These are phyloP conservation scores for Gavialis gangeticus DNA, from an alignment of 2,113 vertebrate genomes.

Conservation along the genomic window DNA sequence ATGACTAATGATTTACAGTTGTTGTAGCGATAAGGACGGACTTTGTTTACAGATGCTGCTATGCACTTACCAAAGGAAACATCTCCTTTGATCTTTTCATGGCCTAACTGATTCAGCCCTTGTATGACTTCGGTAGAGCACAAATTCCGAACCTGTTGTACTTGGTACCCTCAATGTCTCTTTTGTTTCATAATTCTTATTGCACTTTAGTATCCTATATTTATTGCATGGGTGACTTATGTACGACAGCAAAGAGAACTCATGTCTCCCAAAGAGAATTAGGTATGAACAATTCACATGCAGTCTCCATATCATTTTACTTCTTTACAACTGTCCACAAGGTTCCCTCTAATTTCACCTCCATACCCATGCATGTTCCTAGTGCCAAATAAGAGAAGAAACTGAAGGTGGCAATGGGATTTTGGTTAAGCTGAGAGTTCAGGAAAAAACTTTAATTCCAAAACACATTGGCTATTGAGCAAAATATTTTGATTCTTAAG, in stretches of 20 bases:
- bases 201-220: not conserved
- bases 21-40: not conserved
- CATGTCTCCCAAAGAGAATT: too few species aligned
- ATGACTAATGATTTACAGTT: not conserved
- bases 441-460: not conserved
- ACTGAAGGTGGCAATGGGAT: rapidly evolving
- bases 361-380: too few species aligned
- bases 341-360: not conserved
- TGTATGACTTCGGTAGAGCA: too few species aligned
- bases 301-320: rapidly evolving
- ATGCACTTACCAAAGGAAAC: not conserved
- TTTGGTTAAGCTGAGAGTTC: rapidly evolving
- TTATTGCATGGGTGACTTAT: not conserved
- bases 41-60: not conserved
- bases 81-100: not conserved
- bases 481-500: not conserved
- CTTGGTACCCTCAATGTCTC: not conserved
- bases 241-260: not conserved
- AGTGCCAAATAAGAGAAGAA: not conserved
- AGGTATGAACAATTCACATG: too few species aligned
- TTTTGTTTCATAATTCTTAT: not conserved
- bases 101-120: not conserved
- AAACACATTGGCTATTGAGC: rapidly evolving
- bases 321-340: not conserved
- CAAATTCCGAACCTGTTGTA: too few species aligned